These are phyloP conservation scores for Planococcus citri DNA, from an alignment of 1,140 invertebrate species.

Conservation along the genomic window DNA sequence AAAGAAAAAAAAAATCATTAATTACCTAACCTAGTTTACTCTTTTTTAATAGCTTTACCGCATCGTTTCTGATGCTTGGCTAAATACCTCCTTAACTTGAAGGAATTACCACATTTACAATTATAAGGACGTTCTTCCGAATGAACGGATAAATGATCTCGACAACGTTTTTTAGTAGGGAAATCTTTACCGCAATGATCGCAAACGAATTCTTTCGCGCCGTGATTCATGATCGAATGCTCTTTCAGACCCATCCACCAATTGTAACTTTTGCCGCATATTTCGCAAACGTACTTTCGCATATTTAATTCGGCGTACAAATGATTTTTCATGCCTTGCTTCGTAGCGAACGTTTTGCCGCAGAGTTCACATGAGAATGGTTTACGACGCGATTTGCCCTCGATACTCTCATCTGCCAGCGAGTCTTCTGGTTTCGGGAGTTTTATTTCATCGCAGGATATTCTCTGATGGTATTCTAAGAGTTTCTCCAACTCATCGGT, in stretches of 20 bases:
- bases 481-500: background rate
- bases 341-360: conserved; percentile 82
- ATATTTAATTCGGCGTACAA: conserved; percentile 17
- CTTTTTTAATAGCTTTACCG: background rate
- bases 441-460: background rate
- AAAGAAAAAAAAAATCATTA: too few relatives aligned
- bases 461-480: background rate
- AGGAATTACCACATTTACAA: conserved; percentile 14
- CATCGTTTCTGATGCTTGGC: conserved; percentile 6
- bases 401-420: background rate
- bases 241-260: conserved; percentile 21
- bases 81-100: background rate
- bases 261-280: conserved; percentile 21
- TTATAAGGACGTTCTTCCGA: conserved; percentile 22
- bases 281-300: conserved; percentile 21
- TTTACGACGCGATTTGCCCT: conserved; percentile 39
- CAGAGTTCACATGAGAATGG: conserved; percentile 74
- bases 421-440: background rate
- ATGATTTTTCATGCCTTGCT: conserved; percentile 90
- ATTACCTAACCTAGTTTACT: too few relatives aligned
- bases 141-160: conserved; percentile 21
- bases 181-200: conserved; percentile 18
- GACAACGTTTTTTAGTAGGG: conserved; percentile 10
- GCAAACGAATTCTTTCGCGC: conserved; percentile 22
- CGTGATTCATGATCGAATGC: conserved; percentile 16